A percentile compares a stretch with the other conserved stretches of the same genome.
These are phyloP conservation scores for Acrossocheilus wenchowensis DNA, from an alignment of 2,797 vertebrate species.

Conservation along the genomic window DNA sequence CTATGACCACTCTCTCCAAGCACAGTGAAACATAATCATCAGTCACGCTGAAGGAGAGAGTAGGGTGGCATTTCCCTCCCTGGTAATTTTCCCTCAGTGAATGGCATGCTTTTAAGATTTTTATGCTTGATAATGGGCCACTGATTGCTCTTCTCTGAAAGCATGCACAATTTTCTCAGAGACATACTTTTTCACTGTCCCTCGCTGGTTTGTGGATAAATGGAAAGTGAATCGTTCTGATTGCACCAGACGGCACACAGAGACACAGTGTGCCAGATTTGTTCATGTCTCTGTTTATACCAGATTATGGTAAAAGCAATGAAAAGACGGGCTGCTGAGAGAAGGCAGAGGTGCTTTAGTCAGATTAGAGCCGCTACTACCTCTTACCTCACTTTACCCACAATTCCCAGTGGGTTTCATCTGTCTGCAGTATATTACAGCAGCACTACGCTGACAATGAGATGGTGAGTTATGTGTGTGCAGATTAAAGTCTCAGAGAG, in stretches of 20 bases:
- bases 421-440: constrained; percentile 61
- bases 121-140: constrained; percentile 61
- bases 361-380: constrained; percentile 47
- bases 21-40: constrained; percentile 69
- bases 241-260: constrained; percentile 37
- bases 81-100: constrained; percentile 66
- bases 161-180: constrained; percentile 64
- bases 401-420: constrained; percentile 56
- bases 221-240: constrained; percentile 54
- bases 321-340: constrained; percentile 50
- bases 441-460: background rate
- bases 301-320: constrained; percentile 44
- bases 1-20: constrained; percentile 14
- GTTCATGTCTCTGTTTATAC: constrained; percentile 17
- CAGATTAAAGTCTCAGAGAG: background rate
- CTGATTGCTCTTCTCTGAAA: constrained; percentile 65
- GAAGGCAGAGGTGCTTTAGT: constrained; percentile 45
- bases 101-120: constrained; percentile 67
- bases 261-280: constrained; percentile 15
- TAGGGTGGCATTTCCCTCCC: constrained; percentile 58
- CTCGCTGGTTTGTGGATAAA: constrained; percentile 28
- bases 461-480: background rate
- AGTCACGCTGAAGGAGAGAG: constrained; percentile 55
- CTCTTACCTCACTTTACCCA: constrained; percentile 61
- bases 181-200: constrained; percentile 43